These are phyloP conservation scores for Callinectes sapidus DNA, from an alignment of 2,888 invertebrate genomes.

Conservation along the genomic window DNA sequence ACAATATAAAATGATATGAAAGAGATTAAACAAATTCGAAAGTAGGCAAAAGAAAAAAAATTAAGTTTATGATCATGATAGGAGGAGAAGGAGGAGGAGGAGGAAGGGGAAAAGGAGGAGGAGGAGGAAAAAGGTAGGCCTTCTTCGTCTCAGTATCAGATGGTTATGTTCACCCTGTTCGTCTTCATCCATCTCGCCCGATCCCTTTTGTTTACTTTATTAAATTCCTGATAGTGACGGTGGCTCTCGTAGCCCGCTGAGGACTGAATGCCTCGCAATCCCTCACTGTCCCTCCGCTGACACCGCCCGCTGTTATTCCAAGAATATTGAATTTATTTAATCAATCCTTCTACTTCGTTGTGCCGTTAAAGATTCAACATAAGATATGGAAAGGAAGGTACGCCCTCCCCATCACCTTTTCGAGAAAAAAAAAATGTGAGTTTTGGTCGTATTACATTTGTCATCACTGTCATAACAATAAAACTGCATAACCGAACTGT, in stretches of 20 bases:
- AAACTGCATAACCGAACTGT: not conserved
- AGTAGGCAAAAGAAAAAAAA: not conserved
- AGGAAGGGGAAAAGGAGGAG: not conserved
- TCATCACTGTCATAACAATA: not conserved
- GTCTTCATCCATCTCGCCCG: conserved; percentile 28
- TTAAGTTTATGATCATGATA: not conserved
- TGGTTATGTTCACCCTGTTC: not conserved
- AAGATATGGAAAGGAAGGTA: not conserved
- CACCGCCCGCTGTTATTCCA: not conserved
- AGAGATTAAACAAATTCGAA: not conserved
- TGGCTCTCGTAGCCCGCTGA: not conserved
- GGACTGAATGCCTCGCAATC: conserved; percentile 4
- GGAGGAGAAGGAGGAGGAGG: not conserved
- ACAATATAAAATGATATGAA: not conserved
- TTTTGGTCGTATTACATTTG: not conserved
- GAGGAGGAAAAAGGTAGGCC: not conserved
- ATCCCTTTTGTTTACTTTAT: conserved; percentile 34
- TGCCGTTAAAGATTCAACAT: not conserved
- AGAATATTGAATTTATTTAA: conserved; percentile 6
- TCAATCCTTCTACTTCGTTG: not conserved
- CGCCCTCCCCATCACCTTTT: not conserved
- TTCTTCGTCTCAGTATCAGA: not conserved
- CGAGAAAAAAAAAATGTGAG: not conserved
- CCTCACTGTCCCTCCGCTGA: conserved; percentile 2
- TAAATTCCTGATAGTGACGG: conserved; percentile 32